Evolutionary conservation across 2,113 vertebrate species (phyloP).

Genomic region (Trachemys scripta): DNA sequence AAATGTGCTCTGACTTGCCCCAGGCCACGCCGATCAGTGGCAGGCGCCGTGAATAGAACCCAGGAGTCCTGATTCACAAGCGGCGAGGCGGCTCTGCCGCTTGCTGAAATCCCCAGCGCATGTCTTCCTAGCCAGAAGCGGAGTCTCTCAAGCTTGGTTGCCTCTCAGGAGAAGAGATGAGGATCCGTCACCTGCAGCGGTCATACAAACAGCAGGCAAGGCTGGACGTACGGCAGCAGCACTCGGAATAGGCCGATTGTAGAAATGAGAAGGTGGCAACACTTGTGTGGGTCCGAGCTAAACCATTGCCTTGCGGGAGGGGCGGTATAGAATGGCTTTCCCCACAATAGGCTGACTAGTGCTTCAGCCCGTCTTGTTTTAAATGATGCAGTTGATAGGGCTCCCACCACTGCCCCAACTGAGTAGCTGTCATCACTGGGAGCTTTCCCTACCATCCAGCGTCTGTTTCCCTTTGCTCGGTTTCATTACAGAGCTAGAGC

Average conservation of each 20-base stretch:
- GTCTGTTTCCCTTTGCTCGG: neutral
- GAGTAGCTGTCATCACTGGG: neutral
- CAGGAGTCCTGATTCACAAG: neutral
- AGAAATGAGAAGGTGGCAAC: neutral
- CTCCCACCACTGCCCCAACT: rapidly evolving
- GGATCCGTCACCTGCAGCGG: neutral
- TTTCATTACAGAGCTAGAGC: rapidly evolving
- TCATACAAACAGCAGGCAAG: neutral
- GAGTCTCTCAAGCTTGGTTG: rapidly evolving
- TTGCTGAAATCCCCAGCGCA: neutral
- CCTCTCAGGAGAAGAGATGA: neutral
- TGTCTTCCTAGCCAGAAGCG: neutral
- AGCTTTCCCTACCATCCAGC: rapidly evolving
- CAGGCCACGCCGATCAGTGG: rapidly evolving
- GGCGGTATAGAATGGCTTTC: neutral
- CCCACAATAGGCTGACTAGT: neutral
- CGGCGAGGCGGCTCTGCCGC: neutral
- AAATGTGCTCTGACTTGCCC: neutral
- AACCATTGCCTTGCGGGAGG: rapidly evolving
- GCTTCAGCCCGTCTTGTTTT: neutral
- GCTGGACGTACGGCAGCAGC: neutral
- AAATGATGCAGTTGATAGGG: neutral
- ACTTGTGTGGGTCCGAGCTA: neutral
- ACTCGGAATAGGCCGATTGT: neutral
- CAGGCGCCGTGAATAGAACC: rapidly evolving